A percentile compares a stretch with the other conserved stretches of the same genome.
Conservation (phyloP, 1,140 invertebrate species). For the Ceratina australensis region DNA sequence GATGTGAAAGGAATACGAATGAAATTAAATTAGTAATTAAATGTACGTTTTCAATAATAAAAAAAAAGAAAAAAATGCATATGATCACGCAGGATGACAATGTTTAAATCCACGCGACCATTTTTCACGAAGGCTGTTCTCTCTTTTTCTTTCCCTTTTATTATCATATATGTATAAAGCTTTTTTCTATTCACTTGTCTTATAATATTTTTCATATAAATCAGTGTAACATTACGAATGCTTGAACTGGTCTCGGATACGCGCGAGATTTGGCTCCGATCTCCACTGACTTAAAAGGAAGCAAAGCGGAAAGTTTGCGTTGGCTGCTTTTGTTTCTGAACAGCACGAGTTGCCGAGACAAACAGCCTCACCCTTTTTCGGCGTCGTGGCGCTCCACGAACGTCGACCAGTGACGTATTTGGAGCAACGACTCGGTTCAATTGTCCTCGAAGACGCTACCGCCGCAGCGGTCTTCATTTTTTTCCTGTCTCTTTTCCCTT, state of each 20-base stretch:
- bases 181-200: too few species aligned
- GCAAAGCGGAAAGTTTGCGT: neutral
- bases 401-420: slow-evolving; percentile 39
- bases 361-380: neutral
- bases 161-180: too few species aligned
- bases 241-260: neutral
- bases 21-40: too few species aligned
- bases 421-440: slow-evolving; percentile 42
- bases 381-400: neutral
- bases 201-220: too few species aligned
- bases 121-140: too few species aligned
- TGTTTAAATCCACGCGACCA: too few species aligned
- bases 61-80: too few species aligned
- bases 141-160: too few species aligned
- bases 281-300: neutral
- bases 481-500: neutral
- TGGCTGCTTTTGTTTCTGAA: neutral
- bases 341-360: neutral
- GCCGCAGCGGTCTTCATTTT: slow-evolving; percentile 25
- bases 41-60: too few species aligned
- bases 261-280: neutral
- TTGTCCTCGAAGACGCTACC: neutral
- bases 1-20: too few species aligned
- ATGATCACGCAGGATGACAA: too few species aligned
- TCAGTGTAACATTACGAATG: too few species aligned